These are phyloP conservation scores for Drosophila paracracens DNA, from an alignment of 2,888 invertebrate genomes.

Conservation along the genomic window DNA sequence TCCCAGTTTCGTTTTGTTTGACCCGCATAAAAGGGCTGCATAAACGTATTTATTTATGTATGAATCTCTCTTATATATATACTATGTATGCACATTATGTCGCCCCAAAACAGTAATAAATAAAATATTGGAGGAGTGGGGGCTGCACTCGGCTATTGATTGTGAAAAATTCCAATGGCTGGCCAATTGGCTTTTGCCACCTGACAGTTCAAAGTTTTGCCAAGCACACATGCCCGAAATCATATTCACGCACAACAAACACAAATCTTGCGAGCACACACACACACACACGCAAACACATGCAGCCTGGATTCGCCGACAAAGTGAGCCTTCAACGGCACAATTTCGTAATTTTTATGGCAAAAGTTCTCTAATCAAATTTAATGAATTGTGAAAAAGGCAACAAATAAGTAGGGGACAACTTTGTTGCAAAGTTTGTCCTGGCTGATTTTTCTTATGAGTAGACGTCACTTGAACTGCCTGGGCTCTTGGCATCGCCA, in stretches of 20 bases:
- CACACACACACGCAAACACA: slow-evolving; percentile 9
- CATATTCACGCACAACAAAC: slow-evolving; percentile 80
- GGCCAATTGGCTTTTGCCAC: slow-evolving; percentile 78
- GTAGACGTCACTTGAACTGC: slow-evolving; percentile 57
- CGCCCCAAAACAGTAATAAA: slow-evolving; percentile 36
- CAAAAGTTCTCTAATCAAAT: slow-evolving; percentile 82
- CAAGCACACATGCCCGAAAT: slow-evolving; percentile 69
- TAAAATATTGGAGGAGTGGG: slow-evolving; percentile 17
- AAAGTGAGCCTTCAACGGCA: slow-evolving; percentile 79
- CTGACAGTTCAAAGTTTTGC: slow-evolving; percentile 74
- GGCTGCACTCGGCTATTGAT: slow-evolving; percentile 51
- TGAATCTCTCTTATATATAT: background rate
- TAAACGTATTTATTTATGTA: slow-evolving; percentile 1
- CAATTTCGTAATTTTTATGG: slow-evolving; percentile 83
- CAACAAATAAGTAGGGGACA: slow-evolving; percentile 79
- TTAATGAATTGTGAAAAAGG: slow-evolving; percentile 82
- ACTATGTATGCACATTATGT: background rate
- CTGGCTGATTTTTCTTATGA: slow-evolving; percentile 76
- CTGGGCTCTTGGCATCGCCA: slow-evolving; percentile 13
- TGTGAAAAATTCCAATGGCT: slow-evolving; percentile 66
- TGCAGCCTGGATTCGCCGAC: slow-evolving; percentile 51
- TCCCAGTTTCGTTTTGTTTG: slow-evolving; percentile 9
- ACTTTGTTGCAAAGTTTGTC: slow-evolving; percentile 77
- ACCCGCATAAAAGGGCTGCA: slow-evolving; percentile 9
- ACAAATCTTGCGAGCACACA: slow-evolving; percentile 63